Evolutionary conservation across 2,797 vertebrate species (phyloP).

Genomic region (Phoeniculus purpureus): DNA sequence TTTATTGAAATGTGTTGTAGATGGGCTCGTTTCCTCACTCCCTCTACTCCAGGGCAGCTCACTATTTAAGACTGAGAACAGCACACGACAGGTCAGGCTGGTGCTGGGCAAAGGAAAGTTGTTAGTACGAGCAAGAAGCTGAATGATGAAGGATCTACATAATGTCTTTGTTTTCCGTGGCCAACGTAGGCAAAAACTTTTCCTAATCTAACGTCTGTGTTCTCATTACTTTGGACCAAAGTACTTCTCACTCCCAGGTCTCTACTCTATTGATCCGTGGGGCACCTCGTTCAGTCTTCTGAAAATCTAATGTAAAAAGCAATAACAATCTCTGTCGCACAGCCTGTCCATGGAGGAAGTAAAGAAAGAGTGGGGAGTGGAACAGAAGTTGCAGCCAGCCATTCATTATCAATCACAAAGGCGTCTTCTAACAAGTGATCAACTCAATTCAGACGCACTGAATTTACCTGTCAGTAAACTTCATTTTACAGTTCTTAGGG

Average conservation of each 20-base stretch:
- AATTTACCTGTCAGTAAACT: not conserved
- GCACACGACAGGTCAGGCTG: not conserved
- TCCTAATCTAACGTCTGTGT: not conserved
- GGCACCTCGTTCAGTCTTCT: not conserved
- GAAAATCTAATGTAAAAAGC: not conserved
- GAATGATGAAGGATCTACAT: not conserved
- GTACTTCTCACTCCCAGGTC: not conserved
- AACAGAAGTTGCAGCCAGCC: not conserved
- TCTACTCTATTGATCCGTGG: not conserved
- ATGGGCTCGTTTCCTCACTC: slow-evolving; percentile 29
- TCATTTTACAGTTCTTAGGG: slow-evolving; percentile 1
- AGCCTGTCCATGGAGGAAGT: not conserved
- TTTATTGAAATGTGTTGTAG: slow-evolving; percentile 53
- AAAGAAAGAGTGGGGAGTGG: not conserved
- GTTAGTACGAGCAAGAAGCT: not conserved
- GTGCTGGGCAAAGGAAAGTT: not conserved
- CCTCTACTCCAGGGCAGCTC: not conserved
- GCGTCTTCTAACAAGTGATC: not conserved
- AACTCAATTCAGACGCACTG: not conserved
- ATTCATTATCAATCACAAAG: not conserved
- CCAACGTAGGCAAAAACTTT: fast-evolving
- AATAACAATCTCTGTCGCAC: not conserved
- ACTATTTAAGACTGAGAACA: not conserved
- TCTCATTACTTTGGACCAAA: not conserved
- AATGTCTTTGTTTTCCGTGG: not conserved